Conservation (phyloP, 2,888 invertebrate species). For the Xylophagus ater region DNA sequence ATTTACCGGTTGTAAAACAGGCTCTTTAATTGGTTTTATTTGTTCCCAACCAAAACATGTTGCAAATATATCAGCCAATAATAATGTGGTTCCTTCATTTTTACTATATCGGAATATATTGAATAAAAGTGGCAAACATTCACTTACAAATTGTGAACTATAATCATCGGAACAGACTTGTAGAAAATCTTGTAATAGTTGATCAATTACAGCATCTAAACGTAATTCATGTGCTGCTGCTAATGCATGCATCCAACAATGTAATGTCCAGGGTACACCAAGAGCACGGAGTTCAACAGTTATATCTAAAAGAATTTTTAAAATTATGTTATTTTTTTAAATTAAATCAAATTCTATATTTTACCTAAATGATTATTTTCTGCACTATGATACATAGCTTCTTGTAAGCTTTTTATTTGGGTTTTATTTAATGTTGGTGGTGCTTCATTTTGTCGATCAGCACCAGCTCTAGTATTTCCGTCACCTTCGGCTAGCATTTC, state of each 20-base stretch:
- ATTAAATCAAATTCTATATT: conserved; percentile 13
- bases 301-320: conserved; percentile 65
- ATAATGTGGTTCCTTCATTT: conserved; percentile 79
- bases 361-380: conserved; percentile 79
- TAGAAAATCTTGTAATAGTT: conserved; percentile 76
- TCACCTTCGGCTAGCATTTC: conserved; percentile 84
- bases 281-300: conserved; percentile 76
- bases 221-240: conserved; percentile 77
- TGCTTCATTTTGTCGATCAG: conserved; percentile 32
- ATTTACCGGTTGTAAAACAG: conserved; percentile 48
- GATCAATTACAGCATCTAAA: conserved; percentile 75
- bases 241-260: conserved; percentile 85
- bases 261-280: conserved; percentile 83
- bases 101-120: conserved; percentile 84
- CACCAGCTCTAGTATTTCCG: conserved; percentile 28
- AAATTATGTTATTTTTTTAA: too few relatives aligned
- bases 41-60: conserved; percentile 82
- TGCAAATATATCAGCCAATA: conserved; percentile 80
- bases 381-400: conserved; percentile 89
- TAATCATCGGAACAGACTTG: conserved; percentile 86
- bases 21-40: conserved; percentile 63
- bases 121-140: conserved; percentile 78
- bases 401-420: conserved; percentile 75
- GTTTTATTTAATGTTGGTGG: conserved; percentile 54
- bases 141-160: conserved; percentile 79